A percentile compares a stretch with the other conserved stretches of the same genome.
phyloP scores from a whole-genome alignment of 2,888 invertebrate genomes.

The Rotaria magnacalcarata region DNA sequence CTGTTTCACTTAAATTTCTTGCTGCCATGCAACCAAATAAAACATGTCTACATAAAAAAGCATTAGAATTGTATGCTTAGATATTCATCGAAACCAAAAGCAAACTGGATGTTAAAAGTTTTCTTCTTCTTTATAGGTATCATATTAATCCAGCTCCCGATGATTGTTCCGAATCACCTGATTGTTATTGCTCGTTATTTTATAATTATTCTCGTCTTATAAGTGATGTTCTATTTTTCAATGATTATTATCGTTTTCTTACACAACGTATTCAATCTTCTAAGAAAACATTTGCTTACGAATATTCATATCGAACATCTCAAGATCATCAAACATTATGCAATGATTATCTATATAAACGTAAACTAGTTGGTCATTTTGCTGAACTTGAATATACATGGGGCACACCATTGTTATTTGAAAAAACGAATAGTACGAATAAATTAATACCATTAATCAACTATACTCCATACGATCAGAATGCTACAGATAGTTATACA shows the following conservation, averaged over 20 bases:
- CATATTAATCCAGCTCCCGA: background rate
- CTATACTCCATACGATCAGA: background rate
- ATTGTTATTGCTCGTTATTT: background rate
- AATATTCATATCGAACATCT: constrained; percentile 1
- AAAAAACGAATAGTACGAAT: background rate
- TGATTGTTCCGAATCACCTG: background rate
- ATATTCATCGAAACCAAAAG: no score
- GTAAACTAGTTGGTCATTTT: background rate
- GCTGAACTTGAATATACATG: constrained; percentile 32
- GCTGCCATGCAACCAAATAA: background rate
- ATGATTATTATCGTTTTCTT: constrained; percentile 33
- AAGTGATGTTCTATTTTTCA: background rate
- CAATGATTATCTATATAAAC: background rate
- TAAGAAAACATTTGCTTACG: background rate
- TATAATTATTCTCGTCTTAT: constrained; percentile 21
- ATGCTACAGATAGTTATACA: background rate
- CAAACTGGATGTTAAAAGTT: no score
- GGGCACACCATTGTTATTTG: constrained; percentile 16
- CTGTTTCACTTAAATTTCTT: background rate
- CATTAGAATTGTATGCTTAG: background rate
- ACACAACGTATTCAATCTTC: background rate
- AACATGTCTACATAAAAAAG: background rate
- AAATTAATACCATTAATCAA: background rate
- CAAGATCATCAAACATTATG: constrained; percentile 1
- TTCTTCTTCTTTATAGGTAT: background rate